These are phyloP conservation scores for Molossus molossus DNA, from an alignment of 2,797 vertebrate species.

Conservation along the genomic window DNA sequence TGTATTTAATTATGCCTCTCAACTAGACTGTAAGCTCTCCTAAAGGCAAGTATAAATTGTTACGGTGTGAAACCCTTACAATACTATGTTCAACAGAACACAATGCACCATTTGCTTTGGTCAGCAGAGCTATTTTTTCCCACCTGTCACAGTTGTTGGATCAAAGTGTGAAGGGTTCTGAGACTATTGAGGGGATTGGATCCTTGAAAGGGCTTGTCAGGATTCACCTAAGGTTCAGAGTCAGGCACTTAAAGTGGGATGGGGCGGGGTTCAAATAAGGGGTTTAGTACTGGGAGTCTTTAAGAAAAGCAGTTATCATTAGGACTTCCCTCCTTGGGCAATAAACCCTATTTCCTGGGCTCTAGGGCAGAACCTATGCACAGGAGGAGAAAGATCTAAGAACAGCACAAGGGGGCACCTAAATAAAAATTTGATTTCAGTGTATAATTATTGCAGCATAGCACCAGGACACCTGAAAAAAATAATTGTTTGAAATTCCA, in stretches of 20 bases:
- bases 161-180: not conserved
- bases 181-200: not conserved
- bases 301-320: not conserved
- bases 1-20: not conserved
- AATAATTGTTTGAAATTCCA: not conserved
- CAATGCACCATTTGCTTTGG: not conserved
- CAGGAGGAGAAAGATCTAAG: not conserved
- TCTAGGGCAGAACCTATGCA: fast-evolving
- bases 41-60: not conserved
- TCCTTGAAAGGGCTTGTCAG: not conserved
- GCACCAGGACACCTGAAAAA: not conserved
- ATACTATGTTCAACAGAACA: not conserved
- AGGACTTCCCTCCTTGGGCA: not conserved
- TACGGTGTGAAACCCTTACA: not conserved
- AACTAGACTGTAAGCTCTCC: not conserved
- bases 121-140: not conserved
- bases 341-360: not conserved
- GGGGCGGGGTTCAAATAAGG: not conserved
- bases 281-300: not conserved
- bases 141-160: not conserved
- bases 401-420: not conserved
- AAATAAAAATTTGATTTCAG: constrained; percentile 10
- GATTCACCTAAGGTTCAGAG: not conserved
- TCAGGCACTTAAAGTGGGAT: not conserved
- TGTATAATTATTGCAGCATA: not conserved